Evolutionary conservation across 1,140 invertebrate species (phyloP), one percentile per base, ranked within the genome.

Genomic region (Halesus radiatus): DNA sequence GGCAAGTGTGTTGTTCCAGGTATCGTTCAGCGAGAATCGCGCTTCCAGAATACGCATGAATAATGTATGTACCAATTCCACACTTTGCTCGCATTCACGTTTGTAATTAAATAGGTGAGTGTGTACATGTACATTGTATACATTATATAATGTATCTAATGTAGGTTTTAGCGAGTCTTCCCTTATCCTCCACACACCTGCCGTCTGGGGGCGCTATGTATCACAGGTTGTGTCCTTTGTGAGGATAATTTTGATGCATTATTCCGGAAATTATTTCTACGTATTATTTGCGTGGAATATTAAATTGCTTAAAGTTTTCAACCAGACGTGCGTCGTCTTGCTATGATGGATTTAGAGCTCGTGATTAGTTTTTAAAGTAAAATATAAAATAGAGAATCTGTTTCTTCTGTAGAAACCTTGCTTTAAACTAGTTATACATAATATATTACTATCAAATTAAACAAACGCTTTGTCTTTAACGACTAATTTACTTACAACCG

Each of bases 191-290:
- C 62, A 29, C 22, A 16, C 62, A 66, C 62, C 62, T 66, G 62
- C 7, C 62, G 62, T 29, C 62, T 29, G n/a, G n/a, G n/a, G n/a
- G 16, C 37, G 8, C 37, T 45, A 13, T 37, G 37, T 45, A 45
- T 45, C 29, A 66, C 26, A 26, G 62, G 23, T 29, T 29, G 26
- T 32, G 20, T 66, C 22, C 26, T 66, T 32, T 66, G 62, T 32
- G 6, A 7, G 62, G 29, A 66, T 66, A 66, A 66, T 66, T 45
- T 66, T 66, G 62, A 66, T 66, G 26, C 22, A 66, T 66, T 66
- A 66, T 66, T 5, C 62, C 3, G 16, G 26, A 7, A 66, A 32
- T 26, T 32, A 26, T 66, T 26, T 16, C 62, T 29, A 29, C 13
- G 62, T 66, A 26, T 66, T 66, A 22, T 45, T 45, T 1, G 37